phyloP scores from a whole-genome alignment of 2,888 invertebrate genomes.

The Operophtera brumata region DNA sequence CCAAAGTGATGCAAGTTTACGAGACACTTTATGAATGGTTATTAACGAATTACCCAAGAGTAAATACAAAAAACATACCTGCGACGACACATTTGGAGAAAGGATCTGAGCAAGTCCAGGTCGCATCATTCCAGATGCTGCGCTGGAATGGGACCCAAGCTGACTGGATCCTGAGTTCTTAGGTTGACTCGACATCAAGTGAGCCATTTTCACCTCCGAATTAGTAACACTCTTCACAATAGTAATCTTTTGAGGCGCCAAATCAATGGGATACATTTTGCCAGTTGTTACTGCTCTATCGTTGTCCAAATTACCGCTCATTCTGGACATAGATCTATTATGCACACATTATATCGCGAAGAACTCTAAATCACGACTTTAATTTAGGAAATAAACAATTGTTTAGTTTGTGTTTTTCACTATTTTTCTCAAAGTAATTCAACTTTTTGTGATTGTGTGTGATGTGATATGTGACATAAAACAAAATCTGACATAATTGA shows the following conservation, averaged over 20 bases:
- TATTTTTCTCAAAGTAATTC: slow-evolving; percentile 6
- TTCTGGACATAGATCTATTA: slow-evolving; percentile 41
- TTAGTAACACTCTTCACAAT: slow-evolving; percentile 73
- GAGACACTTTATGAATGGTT: neutral
- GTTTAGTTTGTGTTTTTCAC: neutral
- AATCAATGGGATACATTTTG: slow-evolving; percentile 81
- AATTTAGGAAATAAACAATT: slow-evolving; percentile 7
- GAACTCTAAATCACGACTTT: slow-evolving; percentile 1
- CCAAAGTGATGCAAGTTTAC: neutral
- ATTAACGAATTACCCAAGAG: neutral
- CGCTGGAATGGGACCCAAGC: slow-evolving; percentile 63
- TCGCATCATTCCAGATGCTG: slow-evolving; percentile 67
- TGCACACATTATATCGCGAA: slow-evolving; percentile 14
- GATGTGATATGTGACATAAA: slow-evolving; percentile 15
- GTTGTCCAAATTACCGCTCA: slow-evolving; percentile 76
- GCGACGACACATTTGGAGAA: slow-evolving; percentile 67
- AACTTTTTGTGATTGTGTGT: slow-evolving; percentile 24
- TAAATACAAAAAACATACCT: slow-evolving; percentile 47
- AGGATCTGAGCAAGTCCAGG: slow-evolving; percentile 70
- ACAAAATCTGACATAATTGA: slow-evolving; percentile 5
- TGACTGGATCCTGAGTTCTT: slow-evolving; percentile 64
- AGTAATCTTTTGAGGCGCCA: slow-evolving; percentile 77
- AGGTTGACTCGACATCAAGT: slow-evolving; percentile 65
- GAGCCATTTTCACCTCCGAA: slow-evolving; percentile 74
- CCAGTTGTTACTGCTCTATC: slow-evolving; percentile 79